Evolutionary conservation across 2,888 invertebrate genomes (phyloP), one percentile per base, ranked within the genome.

Genomic region (Mythimna lalbum): DNA sequence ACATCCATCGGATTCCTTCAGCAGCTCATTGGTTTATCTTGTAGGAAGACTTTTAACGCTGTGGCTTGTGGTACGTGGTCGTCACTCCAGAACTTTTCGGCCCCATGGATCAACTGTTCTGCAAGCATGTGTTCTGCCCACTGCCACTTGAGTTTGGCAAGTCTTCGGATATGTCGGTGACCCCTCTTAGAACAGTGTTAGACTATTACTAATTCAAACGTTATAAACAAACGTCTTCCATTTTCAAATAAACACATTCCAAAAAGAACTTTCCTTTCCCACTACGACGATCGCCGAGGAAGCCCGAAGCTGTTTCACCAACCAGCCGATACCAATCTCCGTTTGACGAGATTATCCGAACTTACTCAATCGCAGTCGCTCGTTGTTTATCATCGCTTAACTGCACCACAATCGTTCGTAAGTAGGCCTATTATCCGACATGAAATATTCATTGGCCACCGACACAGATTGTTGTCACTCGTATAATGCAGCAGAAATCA

Each of bases 371-470:
- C 64, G 59, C 60, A 66, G 53, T 53, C 50, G 39, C 52, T 71
- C 62, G 85, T 80, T 85, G 82, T 86, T 85, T 79, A 85, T 86
- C 80, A 78, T 81, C 75, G 73, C 73, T 63, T 84, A 87, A 88
- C 88, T 90, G 87, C 89, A 90, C 90, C 89, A 90, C 90, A 90
- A 92, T 92, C 87, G 88, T 81, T 86, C 81, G 83, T 90, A 92
- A 93, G 90, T 90, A 89, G 76, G 89, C 74, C 88, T 83, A 93
- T 93, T 94, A 93, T 90, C 86, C 80, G 87, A 84, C 89, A 94
- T 94, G 93, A 93, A 94, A 93, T 94, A 94, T 95, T 93, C 94
- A 95, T 93, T 89, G 92, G 88, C 92, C 91, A 93, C 93, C 91
- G 86, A 88, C 90, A 88, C 80, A 88, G 92, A 92, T 92, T 93